Conservation (phyloP, 1,140 invertebrate species). For the Papilio polytes region DNA sequence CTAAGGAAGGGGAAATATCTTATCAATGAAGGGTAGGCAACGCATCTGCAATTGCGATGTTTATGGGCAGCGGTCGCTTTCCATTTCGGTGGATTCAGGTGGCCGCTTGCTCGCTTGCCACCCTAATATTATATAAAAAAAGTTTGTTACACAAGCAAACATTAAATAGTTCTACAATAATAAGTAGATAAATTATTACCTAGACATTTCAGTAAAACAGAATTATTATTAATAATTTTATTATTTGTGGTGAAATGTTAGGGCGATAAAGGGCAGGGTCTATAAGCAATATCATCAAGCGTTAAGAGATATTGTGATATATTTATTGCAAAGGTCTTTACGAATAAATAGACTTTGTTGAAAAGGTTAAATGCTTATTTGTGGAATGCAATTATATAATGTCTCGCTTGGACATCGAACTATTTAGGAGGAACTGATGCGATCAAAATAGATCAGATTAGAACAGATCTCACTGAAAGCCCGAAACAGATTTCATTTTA, state of each 20-base stretch:
- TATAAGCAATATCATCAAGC: not conserved
- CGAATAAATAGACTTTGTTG: not conserved
- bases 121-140: no score
- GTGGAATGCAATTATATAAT: not conserved
- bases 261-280: not conserved
- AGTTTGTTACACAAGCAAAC: not conserved
- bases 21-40: no score
- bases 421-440: no score
- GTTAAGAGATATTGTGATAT: not conserved
- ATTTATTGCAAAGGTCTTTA: conserved; percentile 18
- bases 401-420: not conserved
- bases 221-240: conserved; percentile 1
- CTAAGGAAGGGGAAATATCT: no score
- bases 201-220: not conserved
- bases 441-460: not conserved
- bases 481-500: not conserved
- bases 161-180: not conserved
- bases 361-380: not conserved
- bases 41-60: no score
- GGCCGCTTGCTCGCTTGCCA: no score
- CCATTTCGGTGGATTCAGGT: no score
- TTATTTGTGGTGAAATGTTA: not conserved
- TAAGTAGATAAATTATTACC: not conserved
- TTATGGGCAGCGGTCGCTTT: no score
- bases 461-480: not conserved